phyloP scores from a whole-genome alignment of 2,888 invertebrate genomes.

The Parnassius glacialis region DNA sequence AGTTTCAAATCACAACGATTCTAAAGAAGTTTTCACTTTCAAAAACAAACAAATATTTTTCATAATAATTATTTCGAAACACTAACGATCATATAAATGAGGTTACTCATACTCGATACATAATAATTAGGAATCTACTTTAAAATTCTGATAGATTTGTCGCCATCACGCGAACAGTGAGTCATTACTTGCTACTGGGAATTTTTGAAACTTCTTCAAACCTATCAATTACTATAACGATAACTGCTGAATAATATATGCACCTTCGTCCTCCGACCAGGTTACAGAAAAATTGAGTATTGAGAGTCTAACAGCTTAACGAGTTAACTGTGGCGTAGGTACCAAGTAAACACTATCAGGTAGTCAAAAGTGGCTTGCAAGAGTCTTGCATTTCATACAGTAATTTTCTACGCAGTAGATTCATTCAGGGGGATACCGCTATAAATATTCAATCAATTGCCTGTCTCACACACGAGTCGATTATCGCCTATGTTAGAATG shows the following conservation, averaged over 20 bases:
- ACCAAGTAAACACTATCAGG: conserved; percentile 56
- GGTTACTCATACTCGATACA: neutral
- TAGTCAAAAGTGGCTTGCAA: conserved; percentile 48
- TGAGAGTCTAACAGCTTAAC: conserved; percentile 53
- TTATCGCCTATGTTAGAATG: conserved; percentile 34
- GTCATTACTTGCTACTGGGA: conserved; percentile 46
- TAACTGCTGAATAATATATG: conserved; percentile 59
- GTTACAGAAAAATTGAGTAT: conserved; percentile 52
- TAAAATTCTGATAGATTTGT: conserved; percentile 33
- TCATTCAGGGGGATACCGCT: conserved; percentile 58
- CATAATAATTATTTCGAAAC: too few relatives aligned
- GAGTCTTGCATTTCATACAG: conserved; percentile 58
- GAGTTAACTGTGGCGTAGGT: conserved; percentile 39
- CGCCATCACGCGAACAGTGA: conserved; percentile 40
- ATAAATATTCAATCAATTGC: conserved; percentile 68
- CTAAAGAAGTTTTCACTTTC: too few relatives aligned
- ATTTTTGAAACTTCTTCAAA: conserved; percentile 47
- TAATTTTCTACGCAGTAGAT: conserved; percentile 52
- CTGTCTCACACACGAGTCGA: conserved; percentile 41
- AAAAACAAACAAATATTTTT: too few relatives aligned
- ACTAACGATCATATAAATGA: too few relatives aligned
- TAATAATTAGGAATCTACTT: conserved; percentile 25
- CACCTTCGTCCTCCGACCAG: conserved; percentile 41
- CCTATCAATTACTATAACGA: conserved; percentile 58
- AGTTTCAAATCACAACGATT: too few relatives aligned